A percentile compares a stretch with the other conserved stretches of the same genome.
Evolutionary conservation across 2,888 invertebrate species (phyloP).

Genomic region (Neocrepidodera transversa): DNA sequence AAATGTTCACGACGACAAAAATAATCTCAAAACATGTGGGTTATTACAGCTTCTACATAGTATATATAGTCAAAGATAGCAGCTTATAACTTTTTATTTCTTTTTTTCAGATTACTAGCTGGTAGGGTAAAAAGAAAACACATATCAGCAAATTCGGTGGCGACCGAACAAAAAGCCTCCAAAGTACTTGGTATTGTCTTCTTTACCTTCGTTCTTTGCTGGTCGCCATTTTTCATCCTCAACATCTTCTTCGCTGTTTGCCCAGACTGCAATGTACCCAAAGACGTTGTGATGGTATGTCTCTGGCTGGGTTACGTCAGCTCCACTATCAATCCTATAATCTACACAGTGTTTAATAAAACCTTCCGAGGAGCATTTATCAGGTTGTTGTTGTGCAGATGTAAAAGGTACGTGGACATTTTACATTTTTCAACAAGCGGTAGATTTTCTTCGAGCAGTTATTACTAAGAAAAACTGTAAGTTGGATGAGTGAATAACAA

Average conservation of each 20-base stretch:
- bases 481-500: slow-evolving; percentile 2
- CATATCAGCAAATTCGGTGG: slow-evolving; percentile 79
- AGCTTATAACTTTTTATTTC: too few species aligned
- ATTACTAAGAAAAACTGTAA: slow-evolving; percentile 4
- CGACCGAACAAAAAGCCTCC: slow-evolving; percentile 94
- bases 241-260: slow-evolving; percentile 89
- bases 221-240: slow-evolving; percentile 91
- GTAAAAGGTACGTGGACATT: slow-evolving; percentile 68
- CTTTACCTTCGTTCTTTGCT: slow-evolving; percentile 90
- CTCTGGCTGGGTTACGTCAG: slow-evolving; percentile 93
- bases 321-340: slow-evolving; percentile 92
- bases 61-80: too few species aligned
- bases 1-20: too few species aligned
- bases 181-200: slow-evolving; percentile 92
- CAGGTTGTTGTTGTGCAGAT: slow-evolving; percentile 76
- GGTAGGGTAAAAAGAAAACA: slow-evolving; percentile 74
- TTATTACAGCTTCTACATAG: too few species aligned
- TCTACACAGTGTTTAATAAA: slow-evolving; percentile 91
- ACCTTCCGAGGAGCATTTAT: slow-evolving; percentile 88
- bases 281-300: slow-evolving; percentile 79
- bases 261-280: slow-evolving; percentile 77
- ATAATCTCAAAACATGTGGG: too few species aligned
- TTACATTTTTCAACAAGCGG: slow-evolving; percentile 19
- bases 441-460: slow-evolving; percentile 22
- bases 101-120: slow-evolving; percentile 69